phyloP scores from a whole-genome alignment of 1,140 invertebrate species.

The Drosophila burlai region DNA sequence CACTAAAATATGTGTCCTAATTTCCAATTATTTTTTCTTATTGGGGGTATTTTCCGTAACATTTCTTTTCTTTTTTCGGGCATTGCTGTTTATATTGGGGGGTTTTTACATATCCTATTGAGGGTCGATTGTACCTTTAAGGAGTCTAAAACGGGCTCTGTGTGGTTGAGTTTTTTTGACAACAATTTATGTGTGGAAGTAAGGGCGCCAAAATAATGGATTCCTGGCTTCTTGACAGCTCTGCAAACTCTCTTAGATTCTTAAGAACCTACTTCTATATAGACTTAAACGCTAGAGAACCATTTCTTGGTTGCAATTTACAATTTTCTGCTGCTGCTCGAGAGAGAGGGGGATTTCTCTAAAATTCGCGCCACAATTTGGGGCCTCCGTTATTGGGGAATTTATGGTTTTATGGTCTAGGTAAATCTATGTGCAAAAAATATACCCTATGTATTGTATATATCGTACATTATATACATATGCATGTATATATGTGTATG shows the following conservation, averaged over 20 bases:
- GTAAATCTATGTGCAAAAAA: conserved; percentile 83
- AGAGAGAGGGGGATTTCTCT: conserved; percentile 12
- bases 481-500: conserved; percentile 53
- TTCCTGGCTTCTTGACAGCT: background rate
- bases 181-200: conserved; percentile 13
- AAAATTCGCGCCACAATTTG: conserved; percentile 44
- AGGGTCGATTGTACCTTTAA: conserved; percentile 38
- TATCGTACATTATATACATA: conserved; percentile 82
- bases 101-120: conserved; percentile 40
- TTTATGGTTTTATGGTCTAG: conserved; percentile 62
- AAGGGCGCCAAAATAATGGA: background rate
- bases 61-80: background rate
- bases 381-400: conserved; percentile 33
- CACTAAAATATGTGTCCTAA: conserved; percentile 78
- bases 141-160: conserved; percentile 14
- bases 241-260: conserved; percentile 3
- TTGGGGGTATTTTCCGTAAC: conserved; percentile 20
- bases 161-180: conserved; percentile 7
- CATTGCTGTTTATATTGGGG: conserved; percentile 19
- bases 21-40: conserved; percentile 25
- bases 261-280: conserved; percentile 2
- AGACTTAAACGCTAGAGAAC: conserved; percentile 58
- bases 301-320: conserved; percentile 57
- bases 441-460: conserved; percentile 77
- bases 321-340: conserved; percentile 41